Evolutionary conservation across 2,888 invertebrate species (phyloP), one percentile per base, ranked within the genome.

Genomic region (Sphaeridia pumilis): DNA sequence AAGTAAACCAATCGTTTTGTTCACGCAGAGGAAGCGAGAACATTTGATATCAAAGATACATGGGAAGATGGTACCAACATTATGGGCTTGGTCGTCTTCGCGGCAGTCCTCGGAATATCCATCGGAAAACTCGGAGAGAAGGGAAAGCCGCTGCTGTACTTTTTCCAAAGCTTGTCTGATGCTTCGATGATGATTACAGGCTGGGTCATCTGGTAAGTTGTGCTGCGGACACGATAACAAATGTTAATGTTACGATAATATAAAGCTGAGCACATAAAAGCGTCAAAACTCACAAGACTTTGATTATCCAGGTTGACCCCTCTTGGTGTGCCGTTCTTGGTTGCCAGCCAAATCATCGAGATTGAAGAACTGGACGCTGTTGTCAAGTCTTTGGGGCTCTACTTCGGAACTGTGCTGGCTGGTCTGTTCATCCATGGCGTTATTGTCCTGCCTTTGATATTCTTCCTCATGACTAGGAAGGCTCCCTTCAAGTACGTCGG

Each of bases 131-230:
- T 95, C 83, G 84, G 85, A 0, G 80, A 83, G 21, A 75, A 80
- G 67, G 92, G 89, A 38, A 80, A 81, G 63, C 82, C 90, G 2
- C 71, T 97, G 58, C 79, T 88, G 57, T 77, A 81, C 56, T 87
- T 95, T 72, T 93, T 94, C 73, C 80, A 83, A 55, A 75, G 84
- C 0, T 72, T 95, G 14, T 87, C 89, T 20, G 89, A 93, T 67
- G 88, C 89, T 25, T 89, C 92, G 82, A 95, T 97, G 94, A 82
- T 84, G 54, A 88, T 97, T 59, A 94, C 95, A 54, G 82, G 85
- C 54, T 87, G 90, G 83, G 92, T 95, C 61, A 93, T 97, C 70
- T 94, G 93, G 92, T 90, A 70, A 76, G 73, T 60, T 20, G 26
- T 22, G 7, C 3, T 31, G 10, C 5, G 46, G n/a, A 7, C n/a